Base-by-base conservation (phyloP, 2,888 invertebrate genomes). In the Amitus sp. region DNA sequence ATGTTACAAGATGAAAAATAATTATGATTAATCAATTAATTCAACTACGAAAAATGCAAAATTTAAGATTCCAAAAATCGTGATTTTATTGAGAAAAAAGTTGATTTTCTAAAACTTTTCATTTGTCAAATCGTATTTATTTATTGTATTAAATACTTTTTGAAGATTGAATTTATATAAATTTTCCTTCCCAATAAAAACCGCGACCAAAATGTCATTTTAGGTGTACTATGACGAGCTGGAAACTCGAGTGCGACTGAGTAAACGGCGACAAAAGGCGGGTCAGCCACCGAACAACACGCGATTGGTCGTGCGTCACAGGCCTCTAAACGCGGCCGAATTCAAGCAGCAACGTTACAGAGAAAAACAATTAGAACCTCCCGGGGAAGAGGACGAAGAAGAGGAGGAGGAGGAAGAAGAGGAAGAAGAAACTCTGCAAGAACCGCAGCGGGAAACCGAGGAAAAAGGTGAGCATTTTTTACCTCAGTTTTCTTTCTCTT, bases 221-320 rank as follows among this genome's bases (percentile, higher is more conserved):
- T 20, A 79, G 78, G 78, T 96, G 3, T 98, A 91, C 83, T 98
- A 96, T 83, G 95, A 97, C 83, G 97, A 97, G 83, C 77, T 98
- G 69, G 97, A 98, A 83, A 97, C 97, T 0, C 90, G 97, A 52
- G 98, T 98, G 57, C 90, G 97, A 2, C 85, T 98, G 57, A 97
- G 94, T 69, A 98, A 98, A 82, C 88, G 98, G 10, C 87, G 98
- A 47, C 93, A 95, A 45, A 91, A 92, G 71, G 85, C 85, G 53
- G 90, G 90, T 1, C 87, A 88, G 62, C 87, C 85, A 59, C 90
- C 86, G 64, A 90, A 88, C 42, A 91, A 93, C 70, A 94, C 95
- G 0, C 84, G 93, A 47, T 85, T 98, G 37, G 91, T 97, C 33
- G 96, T 98, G 1, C 92, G 93, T 47, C 97, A 98, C 82, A 86